A percentile compares a stretch with the other conserved stretches of the same genome.
These are phyloP conservation scores for Chaetorhynchus papuensis DNA, from an alignment of 2,113 vertebrate genomes.

Conservation along the genomic window DNA sequence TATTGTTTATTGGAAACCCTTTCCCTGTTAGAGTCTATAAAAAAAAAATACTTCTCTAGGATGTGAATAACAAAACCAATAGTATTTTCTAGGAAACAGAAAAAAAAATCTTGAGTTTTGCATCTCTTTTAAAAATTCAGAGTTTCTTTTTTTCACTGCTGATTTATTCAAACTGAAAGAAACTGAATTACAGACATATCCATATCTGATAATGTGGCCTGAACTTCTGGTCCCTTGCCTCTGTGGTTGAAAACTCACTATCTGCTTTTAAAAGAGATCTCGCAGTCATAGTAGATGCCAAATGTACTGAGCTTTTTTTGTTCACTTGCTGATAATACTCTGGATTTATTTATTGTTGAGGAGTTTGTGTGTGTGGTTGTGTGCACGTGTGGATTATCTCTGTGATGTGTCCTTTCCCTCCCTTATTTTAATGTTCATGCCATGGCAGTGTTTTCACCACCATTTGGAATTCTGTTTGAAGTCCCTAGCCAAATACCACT, in stretches of 20 bases:
- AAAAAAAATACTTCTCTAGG: neutral
- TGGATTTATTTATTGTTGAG: neutral
- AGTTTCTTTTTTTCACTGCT: neutral
- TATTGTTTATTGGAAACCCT: slow-evolving; percentile 44
- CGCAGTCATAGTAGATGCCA: neutral
- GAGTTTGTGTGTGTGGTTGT: neutral
- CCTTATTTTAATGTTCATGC: neutral
- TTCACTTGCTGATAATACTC: neutral
- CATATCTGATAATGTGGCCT: neutral
- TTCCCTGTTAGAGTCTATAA: neutral
- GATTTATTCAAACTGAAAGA: neutral
- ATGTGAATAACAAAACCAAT: neutral
- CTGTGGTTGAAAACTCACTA: neutral
- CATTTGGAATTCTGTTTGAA: neutral
- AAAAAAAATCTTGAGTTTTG: neutral
- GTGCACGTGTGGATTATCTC: neutral
- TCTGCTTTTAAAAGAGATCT: neutral
- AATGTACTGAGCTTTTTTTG: neutral
- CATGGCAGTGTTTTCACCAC: neutral
- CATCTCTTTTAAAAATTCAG: neutral
- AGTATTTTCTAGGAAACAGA: neutral
- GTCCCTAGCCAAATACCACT: neutral
- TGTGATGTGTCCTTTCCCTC: neutral
- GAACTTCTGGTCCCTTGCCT: neutral
- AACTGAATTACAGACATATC: neutral